Base-by-base conservation (phyloP, 2,113 vertebrate species). In the Dryoscopus gambensis region DNA sequence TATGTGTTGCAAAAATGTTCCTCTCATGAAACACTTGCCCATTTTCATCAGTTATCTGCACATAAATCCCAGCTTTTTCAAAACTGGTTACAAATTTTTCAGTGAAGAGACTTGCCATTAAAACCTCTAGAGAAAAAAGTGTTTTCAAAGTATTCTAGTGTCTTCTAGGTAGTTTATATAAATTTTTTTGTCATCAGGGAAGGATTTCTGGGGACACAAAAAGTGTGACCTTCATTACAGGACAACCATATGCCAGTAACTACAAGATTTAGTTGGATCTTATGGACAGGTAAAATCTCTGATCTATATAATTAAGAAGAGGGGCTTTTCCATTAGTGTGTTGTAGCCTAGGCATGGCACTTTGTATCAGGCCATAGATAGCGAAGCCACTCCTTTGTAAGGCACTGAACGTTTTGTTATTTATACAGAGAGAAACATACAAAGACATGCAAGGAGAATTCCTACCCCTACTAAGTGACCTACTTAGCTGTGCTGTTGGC, bases 1-100 rank as follows among this genome's bases (percentile, higher is more conserved):
- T 4, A 9, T 0, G 0, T 1, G 3, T n/a, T 63, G 20, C 11
- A 92, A 42, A 87, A 70, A 55, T 10, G 0, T 53, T 87, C 15
- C 14, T 79, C 7, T 63, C 18, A 42, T 52, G 19, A 84, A 75
- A 67, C 7, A 20, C 2, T 31, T 35, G 10, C 44, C 24, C 6
- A 33, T 84, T 89, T 87, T 91, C 6, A 59, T 15, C 64, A 59
- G 12, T 42, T 35, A 60, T 16, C 3, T 71, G 46, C 39, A 47
- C 12, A 42, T 31, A 71, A 75, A 73, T 1, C 5, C 2, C 6
- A 53, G 1, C 4, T 81, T 83, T 80, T 83, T 55, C 28, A 53
- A 28, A 92, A 57, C 6, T 35, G 1, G 2, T 52, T 49, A 23
- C 13, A 79, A 21, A 9, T 25, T 53, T 74, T 87, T 78, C 10